A percentile compares a stretch with the other conserved stretches of the same genome.
Conservation (phyloP, 2,797 vertebrate species). For the Semotilus atromaculatus region DNA sequence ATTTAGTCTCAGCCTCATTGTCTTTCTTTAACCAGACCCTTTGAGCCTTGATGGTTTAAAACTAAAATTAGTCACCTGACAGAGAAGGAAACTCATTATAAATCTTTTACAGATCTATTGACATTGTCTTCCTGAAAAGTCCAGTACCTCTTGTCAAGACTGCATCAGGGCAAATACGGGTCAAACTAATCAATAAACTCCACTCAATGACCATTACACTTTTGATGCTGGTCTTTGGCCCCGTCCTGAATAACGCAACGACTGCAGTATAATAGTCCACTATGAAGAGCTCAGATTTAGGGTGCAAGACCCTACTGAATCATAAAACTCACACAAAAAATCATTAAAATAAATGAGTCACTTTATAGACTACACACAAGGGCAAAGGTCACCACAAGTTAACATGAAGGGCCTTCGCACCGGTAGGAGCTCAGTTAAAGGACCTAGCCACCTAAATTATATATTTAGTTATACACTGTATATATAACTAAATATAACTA, state of each 20-base stretch:
- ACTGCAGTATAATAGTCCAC: background rate
- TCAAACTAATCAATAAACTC: slow-evolving; percentile 29
- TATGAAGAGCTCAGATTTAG: background rate
- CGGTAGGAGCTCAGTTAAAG: no score
- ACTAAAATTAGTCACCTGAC: background rate
- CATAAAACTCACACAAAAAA: background rate
- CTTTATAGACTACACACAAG: background rate
- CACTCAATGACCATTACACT: background rate
- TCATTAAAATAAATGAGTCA: background rate
- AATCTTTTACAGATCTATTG: slow-evolving; percentile 3
- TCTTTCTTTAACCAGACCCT: background rate
- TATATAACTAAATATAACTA: no score
- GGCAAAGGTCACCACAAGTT: background rate
- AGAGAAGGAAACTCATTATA: background rate
- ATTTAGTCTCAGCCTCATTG: background rate
- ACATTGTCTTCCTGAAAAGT: slow-evolving; percentile 4
- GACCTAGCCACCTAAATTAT: no score
- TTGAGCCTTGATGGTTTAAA: slow-evolving; percentile 2
- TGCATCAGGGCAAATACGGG: background rate
- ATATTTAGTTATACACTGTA: no score
- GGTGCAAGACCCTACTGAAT: background rate
- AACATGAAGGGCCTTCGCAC: no score
- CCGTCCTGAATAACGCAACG: background rate
- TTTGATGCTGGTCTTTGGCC: background rate
- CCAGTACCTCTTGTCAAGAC: background rate